A percentile compares a stretch with the other conserved stretches of the same genome.
phyloP scores from a whole-genome alignment of 1,140 invertebrate genomes.

The Penaeus vannamei region DNA sequence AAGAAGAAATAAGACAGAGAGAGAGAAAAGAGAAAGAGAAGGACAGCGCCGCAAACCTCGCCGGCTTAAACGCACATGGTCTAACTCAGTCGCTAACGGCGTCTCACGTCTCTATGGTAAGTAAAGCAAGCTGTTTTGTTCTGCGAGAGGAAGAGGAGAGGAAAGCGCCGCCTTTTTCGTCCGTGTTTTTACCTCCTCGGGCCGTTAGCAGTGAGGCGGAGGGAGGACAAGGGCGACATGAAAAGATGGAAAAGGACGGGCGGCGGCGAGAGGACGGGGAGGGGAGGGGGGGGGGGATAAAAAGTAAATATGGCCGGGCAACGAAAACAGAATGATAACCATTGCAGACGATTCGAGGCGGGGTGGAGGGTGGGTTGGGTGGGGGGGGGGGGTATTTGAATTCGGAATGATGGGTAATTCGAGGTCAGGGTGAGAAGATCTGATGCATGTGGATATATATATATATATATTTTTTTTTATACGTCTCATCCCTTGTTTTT shows the following conservation, averaged over 20 bases:
- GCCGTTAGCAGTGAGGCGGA: constrained; percentile 41
- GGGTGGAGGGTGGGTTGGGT: neutral
- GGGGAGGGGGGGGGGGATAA: neutral
- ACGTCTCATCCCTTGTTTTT: too few relatives aligned
- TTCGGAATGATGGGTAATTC: constrained; percentile 16
- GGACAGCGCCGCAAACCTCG: too few relatives aligned
- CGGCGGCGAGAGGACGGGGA: constrained; percentile 38
- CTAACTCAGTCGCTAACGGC: neutral
- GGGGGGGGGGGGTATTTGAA: constrained; percentile 27
- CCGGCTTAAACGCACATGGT: too few relatives aligned
- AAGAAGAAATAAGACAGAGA: too few relatives aligned
- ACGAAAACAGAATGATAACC: constrained; percentile 52
- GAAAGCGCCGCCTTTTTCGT: constrained; percentile 35
- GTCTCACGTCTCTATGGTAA: neutral
- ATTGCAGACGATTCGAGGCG: neutral
- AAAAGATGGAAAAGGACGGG: constrained; percentile 37
- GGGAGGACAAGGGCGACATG: constrained; percentile 22
- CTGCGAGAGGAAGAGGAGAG: constrained; percentile 1
- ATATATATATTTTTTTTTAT: too few relatives aligned
- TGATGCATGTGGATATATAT: too few relatives aligned
- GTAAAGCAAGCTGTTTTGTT: constrained; percentile 45
- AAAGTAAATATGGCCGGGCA: neutral
- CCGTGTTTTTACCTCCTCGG: constrained; percentile 29
- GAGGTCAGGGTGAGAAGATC: too few relatives aligned
- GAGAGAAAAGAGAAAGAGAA: too few relatives aligned